Conservation (phyloP, 2,888 invertebrate genomes). For the Tenthredo livida region DNA sequence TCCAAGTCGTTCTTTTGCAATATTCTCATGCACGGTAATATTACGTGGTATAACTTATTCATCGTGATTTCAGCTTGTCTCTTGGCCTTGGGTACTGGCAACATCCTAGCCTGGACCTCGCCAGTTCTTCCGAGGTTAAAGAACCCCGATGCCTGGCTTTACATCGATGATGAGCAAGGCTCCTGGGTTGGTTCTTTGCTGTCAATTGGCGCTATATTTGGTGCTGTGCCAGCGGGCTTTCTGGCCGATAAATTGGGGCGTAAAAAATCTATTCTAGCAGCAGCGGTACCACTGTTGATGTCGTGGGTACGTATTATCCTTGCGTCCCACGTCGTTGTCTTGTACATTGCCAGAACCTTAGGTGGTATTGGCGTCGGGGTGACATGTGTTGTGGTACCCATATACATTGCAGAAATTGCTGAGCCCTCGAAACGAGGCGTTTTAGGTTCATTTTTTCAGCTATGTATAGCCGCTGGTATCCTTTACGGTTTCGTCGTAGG, state of each 20-base stretch:
- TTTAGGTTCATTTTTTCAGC: slow-evolving; percentile 92
- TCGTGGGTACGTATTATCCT: slow-evolving; percentile 88
- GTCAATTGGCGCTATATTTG: slow-evolving; percentile 88
- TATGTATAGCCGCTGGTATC: slow-evolving; percentile 90
- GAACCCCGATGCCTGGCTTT: slow-evolving; percentile 68
- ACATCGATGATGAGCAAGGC: slow-evolving; percentile 78
- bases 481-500: slow-evolving; percentile 88
- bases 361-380: slow-evolving; percentile 89
- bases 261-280: slow-evolving; percentile 83
- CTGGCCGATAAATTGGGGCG: slow-evolving; percentile 86
- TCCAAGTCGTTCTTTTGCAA: not conserved
- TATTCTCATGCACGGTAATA: not conserved
- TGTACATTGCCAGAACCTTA: slow-evolving; percentile 87
- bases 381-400: slow-evolving; percentile 90
- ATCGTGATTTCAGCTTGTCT: slow-evolving; percentile 82
- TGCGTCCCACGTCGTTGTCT: slow-evolving; percentile 82
- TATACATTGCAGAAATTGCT: slow-evolving; percentile 94
- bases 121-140: slow-evolving; percentile 86
- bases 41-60: slow-evolving; percentile 1
- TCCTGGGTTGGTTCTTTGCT: slow-evolving; percentile 87
- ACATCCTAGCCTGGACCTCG: slow-evolving; percentile 91
- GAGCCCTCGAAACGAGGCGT: slow-evolving; percentile 90
- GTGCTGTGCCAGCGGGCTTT: slow-evolving; percentile 88
- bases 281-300: slow-evolving; percentile 83
- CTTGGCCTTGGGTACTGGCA: slow-evolving; percentile 87